These are phyloP conservation scores for Emydocephalus ijimae DNA, from an alignment of 2,113 vertebrate species.

Conservation along the genomic window DNA sequence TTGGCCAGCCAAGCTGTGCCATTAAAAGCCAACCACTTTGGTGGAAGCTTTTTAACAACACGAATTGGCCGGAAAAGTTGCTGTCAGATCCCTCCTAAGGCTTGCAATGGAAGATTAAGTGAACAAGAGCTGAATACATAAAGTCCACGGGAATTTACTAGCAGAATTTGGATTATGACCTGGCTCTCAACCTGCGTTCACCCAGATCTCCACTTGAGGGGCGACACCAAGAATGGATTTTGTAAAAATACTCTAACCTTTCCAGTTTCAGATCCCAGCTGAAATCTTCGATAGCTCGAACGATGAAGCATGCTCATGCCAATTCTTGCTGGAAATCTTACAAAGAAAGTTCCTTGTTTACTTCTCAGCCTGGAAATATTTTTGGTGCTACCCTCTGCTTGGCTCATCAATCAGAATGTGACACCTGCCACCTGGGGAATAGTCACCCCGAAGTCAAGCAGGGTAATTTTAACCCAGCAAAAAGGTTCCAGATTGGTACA, in stretches of 20 bases:
- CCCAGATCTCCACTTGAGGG: not conserved
- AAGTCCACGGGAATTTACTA: not conserved
- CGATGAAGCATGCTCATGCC: not conserved
- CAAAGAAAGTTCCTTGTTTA: not conserved
- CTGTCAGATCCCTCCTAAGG: not conserved
- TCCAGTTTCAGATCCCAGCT: not conserved
- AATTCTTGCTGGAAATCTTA: not conserved
- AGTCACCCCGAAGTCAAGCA: not conserved
- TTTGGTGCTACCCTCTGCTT: not conserved
- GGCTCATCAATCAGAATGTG: not conserved
- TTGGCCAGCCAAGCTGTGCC: not conserved
- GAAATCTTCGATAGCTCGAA: not conserved
- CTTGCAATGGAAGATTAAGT: not conserved
- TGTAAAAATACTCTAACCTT: no score
- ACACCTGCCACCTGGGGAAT: not conserved
- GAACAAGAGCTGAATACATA: not conserved
- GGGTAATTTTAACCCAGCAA: not conserved
- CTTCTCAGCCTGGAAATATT: not conserved
- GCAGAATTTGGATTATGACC: not conserved
- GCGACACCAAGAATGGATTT: not conserved
- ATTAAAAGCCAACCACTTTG: not conserved
- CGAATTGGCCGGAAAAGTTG: not conserved
- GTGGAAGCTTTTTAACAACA: not conserved
- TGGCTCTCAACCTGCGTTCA: not conserved
- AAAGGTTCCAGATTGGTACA: not conserved